A percentile compares a stretch with the other conserved stretches of the same genome.
Conservation (phyloP, 2,797 vertebrate genomes). For the Pseudochromis fuscus region DNA sequence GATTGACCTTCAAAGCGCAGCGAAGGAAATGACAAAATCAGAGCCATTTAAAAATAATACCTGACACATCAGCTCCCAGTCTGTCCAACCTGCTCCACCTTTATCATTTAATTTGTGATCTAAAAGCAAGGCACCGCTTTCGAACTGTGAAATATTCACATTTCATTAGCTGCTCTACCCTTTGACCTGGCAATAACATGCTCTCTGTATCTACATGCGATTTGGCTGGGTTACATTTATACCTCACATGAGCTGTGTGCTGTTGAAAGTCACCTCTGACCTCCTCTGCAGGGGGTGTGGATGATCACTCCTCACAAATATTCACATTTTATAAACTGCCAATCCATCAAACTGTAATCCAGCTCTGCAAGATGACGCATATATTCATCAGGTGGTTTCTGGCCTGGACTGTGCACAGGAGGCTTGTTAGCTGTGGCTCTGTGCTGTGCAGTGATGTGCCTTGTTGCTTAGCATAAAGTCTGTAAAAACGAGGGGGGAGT, state of each 20-base stretch:
- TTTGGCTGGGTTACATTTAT: conserved; percentile 20
- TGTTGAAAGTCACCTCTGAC: conserved; percentile 12
- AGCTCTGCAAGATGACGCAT: neutral
- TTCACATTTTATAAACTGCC: conserved; percentile 1
- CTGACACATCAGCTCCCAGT: neutral
- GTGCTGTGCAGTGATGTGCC: conserved; percentile 51
- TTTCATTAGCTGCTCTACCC: conserved; percentile 7
- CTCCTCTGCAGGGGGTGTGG: neutral
- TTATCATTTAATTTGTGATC: neutral
- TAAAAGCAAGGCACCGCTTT: conserved; percentile 27
- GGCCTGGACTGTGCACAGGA: conserved; percentile 6
- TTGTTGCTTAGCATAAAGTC: conserved; percentile 56
- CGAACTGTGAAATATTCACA: conserved; percentile 24
- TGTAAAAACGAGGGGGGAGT: conserved; percentile 29
- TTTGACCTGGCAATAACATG: conserved; percentile 27
- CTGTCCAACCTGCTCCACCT: neutral
- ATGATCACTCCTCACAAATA: neutral
- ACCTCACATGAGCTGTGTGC: neutral
- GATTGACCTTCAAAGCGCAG: neutral
- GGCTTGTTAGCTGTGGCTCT: conserved; percentile 23
- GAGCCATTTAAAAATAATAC: neutral
- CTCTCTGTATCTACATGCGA: neutral
- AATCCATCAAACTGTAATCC: conserved; percentile 17
- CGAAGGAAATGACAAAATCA: too few species aligned
- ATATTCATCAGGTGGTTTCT: conserved; percentile 12